Percentiles rank a stretch among this genome's conserved stretches.
These are phyloP conservation scores for Siderastrea siderea DNA, from an alignment of 92 coral and sea anemone genomes.

Conservation along the genomic window DNA sequence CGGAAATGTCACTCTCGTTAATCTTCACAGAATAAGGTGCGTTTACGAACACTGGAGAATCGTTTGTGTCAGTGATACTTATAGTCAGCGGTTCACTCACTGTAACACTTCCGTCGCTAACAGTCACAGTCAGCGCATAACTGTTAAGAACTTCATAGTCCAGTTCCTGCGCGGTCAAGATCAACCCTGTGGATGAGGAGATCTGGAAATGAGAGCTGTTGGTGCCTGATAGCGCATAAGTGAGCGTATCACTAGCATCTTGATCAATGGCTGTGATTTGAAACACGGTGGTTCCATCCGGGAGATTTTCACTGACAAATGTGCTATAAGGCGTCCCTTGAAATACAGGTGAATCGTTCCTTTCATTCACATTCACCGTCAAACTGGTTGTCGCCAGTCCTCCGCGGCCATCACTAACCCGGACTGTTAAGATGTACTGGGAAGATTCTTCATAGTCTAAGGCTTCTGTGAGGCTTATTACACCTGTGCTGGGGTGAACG, in stretches of 20 bases:
- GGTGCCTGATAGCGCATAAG: slow-evolving; percentile 62
- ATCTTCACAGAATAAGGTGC: slow-evolving; percentile 60
- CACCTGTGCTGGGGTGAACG: slow-evolving; percentile 74
- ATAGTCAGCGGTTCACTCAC: slow-evolving; percentile 69
- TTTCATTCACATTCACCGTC: slow-evolving; percentile 60
- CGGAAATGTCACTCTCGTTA: slow-evolving; percentile 55
- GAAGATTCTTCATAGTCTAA: slow-evolving; percentile 71
- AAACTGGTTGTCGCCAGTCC: slow-evolving; percentile 66
- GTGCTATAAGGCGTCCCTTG: slow-evolving; percentile 64
- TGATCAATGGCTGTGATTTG: slow-evolving; percentile 65
- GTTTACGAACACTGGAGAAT: slow-evolving; percentile 53
- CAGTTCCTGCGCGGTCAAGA: slow-evolving; percentile 58
- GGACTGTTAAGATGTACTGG: slow-evolving; percentile 67
- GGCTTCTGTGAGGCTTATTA: slow-evolving; percentile 65
- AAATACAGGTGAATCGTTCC: slow-evolving; percentile 71
- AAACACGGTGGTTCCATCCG: slow-evolving; percentile 59
- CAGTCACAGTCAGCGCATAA: slow-evolving; percentile 54
- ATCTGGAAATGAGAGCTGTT: slow-evolving; percentile 74
- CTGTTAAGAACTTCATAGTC: slow-evolving; percentile 64
- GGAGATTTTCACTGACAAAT: slow-evolving; percentile 55
- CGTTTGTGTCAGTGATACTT: slow-evolving; percentile 60
- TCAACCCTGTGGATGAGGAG: slow-evolving; percentile 67
- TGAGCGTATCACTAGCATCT: slow-evolving; percentile 58
- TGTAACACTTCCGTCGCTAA: slow-evolving; percentile 54
- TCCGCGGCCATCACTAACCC: slow-evolving; percentile 75